Conservation (phyloP, 2,113 vertebrate species). For the Vidua macroura region DNA sequence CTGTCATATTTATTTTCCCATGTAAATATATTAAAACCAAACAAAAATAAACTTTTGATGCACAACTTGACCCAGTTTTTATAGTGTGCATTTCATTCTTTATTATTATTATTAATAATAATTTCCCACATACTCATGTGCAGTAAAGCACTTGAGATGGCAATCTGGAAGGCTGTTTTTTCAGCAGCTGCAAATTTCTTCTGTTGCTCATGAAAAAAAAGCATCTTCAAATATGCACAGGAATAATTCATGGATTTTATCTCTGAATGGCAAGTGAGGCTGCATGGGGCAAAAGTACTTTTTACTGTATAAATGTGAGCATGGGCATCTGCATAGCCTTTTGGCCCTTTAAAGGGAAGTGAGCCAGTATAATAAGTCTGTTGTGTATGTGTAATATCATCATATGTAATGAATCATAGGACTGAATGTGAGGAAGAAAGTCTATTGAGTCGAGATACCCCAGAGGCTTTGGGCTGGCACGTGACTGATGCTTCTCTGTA, state of each 20-base stretch:
- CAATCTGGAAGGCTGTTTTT: neutral
- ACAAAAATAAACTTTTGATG: conserved; percentile 36
- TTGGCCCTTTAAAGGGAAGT: neutral
- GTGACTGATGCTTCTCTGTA: neutral
- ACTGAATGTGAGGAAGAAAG: neutral
- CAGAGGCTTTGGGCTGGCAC: neutral
- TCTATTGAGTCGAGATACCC: neutral
- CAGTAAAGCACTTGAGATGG: neutral
- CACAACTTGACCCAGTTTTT: neutral
- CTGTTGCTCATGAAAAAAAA: neutral
- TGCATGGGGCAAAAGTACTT: neutral
- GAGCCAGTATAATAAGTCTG: neutral
- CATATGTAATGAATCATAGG: neutral
- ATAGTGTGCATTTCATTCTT: neutral
- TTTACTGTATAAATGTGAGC: neutral
- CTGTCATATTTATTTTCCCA: conserved; percentile 30
- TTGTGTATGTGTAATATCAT: neutral
- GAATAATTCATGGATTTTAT: neutral
- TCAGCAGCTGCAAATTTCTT: conserved; percentile 9
- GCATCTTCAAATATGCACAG: neutral
- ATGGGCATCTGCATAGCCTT: neutral
- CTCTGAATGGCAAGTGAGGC: neutral
- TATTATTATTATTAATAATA: neutral
- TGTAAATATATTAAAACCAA: conserved; percentile 31
- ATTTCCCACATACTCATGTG: neutral